Evolutionary conservation across 2,797 vertebrate species (phyloP).

Genomic region (Ispidina lecontei): DNA sequence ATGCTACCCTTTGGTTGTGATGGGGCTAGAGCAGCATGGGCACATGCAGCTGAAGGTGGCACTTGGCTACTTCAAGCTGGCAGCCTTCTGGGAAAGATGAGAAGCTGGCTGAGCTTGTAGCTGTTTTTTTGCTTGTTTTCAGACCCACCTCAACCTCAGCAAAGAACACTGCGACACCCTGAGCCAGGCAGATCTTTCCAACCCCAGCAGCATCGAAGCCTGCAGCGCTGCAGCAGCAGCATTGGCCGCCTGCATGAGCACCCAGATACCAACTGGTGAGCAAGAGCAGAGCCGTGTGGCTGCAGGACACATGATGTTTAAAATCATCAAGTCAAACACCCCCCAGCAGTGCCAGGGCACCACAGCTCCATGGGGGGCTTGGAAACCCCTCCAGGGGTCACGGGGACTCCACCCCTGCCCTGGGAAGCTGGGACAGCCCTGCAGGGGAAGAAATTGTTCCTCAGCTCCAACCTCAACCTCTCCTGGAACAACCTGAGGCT

Average conservation of each 20-base stretch:
- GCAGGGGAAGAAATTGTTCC: too few relatives aligned
- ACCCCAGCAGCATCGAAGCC: neutral
- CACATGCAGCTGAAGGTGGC: neutral
- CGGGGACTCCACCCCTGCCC: too few relatives aligned
- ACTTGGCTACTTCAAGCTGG: neutral
- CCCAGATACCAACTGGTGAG: slow-evolving; percentile 31
- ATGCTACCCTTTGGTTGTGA: neutral
- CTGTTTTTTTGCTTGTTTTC: neutral
- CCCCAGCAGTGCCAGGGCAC: neutral
- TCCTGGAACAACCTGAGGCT: too few relatives aligned
- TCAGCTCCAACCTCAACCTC: too few relatives aligned
- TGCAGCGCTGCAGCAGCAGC: slow-evolving; percentile 41
- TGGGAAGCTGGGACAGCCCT: too few relatives aligned
- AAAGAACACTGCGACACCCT: neutral
- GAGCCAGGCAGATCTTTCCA: slow-evolving; percentile 40
- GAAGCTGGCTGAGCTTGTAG: neutral
- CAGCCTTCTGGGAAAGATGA: neutral
- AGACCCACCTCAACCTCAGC: slow-evolving; percentile 51
- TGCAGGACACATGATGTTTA: neutral
- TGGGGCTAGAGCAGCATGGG: neutral
- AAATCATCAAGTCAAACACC: neutral
- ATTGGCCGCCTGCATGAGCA: slow-evolving; percentile 35
- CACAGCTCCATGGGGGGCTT: neutral
- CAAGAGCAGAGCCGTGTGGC: too few relatives aligned
- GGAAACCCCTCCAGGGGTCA: neutral